Percentiles rank a stretch among this genome's conserved stretches.
These are phyloP conservation scores for Apogon talboti DNA, from an alignment of 2,797 vertebrate genomes.

Conservation along the genomic window DNA sequence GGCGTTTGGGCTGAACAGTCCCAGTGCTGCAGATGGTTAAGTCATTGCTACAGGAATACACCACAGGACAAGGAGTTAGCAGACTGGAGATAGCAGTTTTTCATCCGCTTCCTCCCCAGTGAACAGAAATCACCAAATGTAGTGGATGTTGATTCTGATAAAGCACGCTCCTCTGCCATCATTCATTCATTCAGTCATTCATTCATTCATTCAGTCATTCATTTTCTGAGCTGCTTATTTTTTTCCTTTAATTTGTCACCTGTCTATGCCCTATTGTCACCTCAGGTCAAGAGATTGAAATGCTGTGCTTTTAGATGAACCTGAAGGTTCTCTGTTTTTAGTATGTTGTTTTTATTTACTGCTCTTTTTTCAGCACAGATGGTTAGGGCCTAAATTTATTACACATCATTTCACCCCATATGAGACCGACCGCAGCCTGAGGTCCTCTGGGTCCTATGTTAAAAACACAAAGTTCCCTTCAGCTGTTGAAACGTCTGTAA, in stretches of 20 bases:
- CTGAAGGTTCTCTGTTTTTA: not conserved
- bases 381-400: not conserved
- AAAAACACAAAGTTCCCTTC: not conserved
- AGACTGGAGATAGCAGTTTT: too few species aligned
- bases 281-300: too few species aligned
- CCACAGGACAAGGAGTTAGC: not conserved
- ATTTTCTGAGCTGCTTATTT: too few species aligned
- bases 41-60: not conserved
- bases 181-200: too few species aligned
- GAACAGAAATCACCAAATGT: too few species aligned
- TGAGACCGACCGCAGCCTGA: conserved; percentile 18
- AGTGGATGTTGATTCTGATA: too few species aligned
- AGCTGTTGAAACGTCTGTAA: too few species aligned
- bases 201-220: too few species aligned
- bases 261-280: too few species aligned
- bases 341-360: not conserved
- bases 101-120: too few species aligned
- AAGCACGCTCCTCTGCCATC: too few species aligned
- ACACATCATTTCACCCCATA: conserved; percentile 25
- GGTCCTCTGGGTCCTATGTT: not conserved
- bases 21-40: conserved; percentile 29
- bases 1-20: conserved; percentile 31
- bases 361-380: conserved; percentile 17
- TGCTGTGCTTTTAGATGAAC: not conserved
- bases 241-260: too few species aligned